A percentile compares a stretch with the other conserved stretches of the same genome.
Evolutionary conservation across 2,888 invertebrate genomes (phyloP).

Genomic region (Vanessa cardui): DNA sequence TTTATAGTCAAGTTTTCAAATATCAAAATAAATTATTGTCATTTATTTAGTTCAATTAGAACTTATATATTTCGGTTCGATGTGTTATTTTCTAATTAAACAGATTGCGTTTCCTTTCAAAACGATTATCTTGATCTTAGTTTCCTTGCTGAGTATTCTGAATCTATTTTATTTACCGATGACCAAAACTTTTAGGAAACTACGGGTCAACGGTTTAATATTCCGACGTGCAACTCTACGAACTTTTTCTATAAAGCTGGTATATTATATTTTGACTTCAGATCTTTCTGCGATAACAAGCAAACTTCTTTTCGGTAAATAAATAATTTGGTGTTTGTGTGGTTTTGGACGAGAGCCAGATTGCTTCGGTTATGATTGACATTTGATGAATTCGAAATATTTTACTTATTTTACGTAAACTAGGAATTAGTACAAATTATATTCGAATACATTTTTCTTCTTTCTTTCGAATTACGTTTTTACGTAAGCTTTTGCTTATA

Average conservation of each 20-base stretch:
- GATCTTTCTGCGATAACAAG: constrained; percentile 77
- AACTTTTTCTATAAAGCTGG: constrained; percentile 72
- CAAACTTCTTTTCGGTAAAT: constrained; percentile 64
- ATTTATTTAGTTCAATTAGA: too few relatives aligned
- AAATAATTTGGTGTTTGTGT: constrained; percentile 51
- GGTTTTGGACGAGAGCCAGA: constrained; percentile 53
- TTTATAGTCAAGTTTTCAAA: background rate
- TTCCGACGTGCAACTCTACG: constrained; percentile 56
- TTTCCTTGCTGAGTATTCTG: background rate
- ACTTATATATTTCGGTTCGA: too few relatives aligned
- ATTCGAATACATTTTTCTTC: too few relatives aligned
- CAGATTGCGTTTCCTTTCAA: too few relatives aligned
- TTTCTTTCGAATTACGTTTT: too few relatives aligned
- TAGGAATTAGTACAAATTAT: background rate
- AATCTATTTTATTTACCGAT: constrained; percentile 29
- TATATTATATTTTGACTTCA: constrained; percentile 62
- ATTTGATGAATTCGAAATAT: constrained; percentile 9
- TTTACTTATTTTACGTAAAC: background rate
- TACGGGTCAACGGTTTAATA: constrained; percentile 51
- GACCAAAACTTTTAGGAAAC: constrained; percentile 33
- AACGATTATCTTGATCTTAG: background rate
- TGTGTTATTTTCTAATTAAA: too few relatives aligned
- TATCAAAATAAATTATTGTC: background rate
- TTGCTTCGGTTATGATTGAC: constrained; percentile 37
- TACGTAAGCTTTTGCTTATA: too few relatives aligned